Evolutionary conservation across 2,888 invertebrate species (phyloP).

Genomic region (Coremacera marginata): DNA sequence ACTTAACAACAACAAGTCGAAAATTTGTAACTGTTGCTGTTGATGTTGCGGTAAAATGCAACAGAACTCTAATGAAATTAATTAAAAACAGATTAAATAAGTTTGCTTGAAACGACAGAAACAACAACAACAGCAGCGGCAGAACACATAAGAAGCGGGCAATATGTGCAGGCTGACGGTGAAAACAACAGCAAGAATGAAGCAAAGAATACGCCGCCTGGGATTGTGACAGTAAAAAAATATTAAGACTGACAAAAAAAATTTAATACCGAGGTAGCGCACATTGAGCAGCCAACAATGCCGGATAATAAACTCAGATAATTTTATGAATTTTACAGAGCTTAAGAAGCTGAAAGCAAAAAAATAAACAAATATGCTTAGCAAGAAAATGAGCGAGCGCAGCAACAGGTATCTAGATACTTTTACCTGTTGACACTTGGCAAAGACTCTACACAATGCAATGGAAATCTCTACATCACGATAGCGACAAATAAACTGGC

Average conservation of each 20-base stretch:
- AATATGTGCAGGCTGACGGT: not conserved
- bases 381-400: not conserved
- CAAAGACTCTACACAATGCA: not conserved
- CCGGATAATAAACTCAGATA: too few species aligned
- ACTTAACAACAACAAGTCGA: not conserved
- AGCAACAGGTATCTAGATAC: conserved; percentile 5
- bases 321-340: too few species aligned
- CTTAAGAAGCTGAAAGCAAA: not conserved
- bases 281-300: too few species aligned
- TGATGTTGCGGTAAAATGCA: not conserved
- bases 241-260: too few species aligned
- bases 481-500: not conserved
- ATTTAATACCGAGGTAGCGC: too few species aligned
- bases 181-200: not conserved
- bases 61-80: not conserved
- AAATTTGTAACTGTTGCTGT: conserved; percentile 16
- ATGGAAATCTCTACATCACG: conserved; percentile 17
- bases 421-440: conserved; percentile 27
- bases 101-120: not conserved
- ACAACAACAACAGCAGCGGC: not conserved
- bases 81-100: conserved; percentile 11
- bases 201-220: too few species aligned
- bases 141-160: not conserved
- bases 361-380: not conserved
- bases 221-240: too few species aligned